phyloP scores from a whole-genome alignment of 2,113 vertebrate genomes.

The Clarias batrachus region DNA sequence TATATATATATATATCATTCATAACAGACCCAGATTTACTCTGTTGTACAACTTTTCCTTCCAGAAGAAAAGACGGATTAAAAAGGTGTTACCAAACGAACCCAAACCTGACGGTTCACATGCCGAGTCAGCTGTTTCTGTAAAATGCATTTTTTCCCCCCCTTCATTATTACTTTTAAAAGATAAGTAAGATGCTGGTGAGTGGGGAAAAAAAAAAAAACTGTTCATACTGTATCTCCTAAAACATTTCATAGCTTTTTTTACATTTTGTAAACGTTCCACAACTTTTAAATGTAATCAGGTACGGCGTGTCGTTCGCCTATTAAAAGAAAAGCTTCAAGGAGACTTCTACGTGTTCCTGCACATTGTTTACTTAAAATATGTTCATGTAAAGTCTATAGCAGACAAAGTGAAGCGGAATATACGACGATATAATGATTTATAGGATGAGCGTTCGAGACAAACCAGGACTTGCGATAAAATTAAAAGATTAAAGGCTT shows the following conservation, averaged over 20 bases:
- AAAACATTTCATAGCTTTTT: no score
- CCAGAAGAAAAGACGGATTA: not conserved
- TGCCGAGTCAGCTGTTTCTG: not conserved
- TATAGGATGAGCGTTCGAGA: no score
- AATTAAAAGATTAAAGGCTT: no score
- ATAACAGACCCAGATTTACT: no score
- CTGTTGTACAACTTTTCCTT: no score
- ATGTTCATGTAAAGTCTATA: not conserved
- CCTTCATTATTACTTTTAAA: not conserved
- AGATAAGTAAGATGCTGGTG: not conserved
- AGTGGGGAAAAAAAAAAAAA: no score
- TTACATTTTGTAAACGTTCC: no score
- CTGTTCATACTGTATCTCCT: no score
- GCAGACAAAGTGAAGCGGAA: not conserved
- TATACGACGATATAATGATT: not conserved
- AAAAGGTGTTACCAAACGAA: not conserved
- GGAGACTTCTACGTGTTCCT: not conserved
- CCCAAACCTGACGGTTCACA: not conserved
- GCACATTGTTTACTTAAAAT: not conserved
- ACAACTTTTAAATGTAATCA: no score
- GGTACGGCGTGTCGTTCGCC: not conserved
- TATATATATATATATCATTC: no score
- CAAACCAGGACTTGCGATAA: no score
- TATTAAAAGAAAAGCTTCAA: not conserved
- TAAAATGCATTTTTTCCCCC: no score